Base-by-base conservation (phyloP, 2,113 vertebrate species). In the Oenanthe melanoleuca region DNA sequence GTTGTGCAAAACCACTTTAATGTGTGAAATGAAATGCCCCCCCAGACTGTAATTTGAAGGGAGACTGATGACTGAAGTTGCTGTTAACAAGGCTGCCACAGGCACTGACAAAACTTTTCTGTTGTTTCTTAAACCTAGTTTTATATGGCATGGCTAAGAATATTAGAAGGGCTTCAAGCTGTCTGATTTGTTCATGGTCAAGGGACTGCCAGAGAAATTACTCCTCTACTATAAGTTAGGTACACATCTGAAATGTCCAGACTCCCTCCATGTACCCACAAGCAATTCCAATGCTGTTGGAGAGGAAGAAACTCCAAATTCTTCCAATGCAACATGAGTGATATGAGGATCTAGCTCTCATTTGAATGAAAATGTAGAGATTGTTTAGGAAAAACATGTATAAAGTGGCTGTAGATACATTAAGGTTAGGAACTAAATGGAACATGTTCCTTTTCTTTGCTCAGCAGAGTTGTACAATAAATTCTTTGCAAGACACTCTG, bases 201-300 rank as follows among this genome's bases (percentile, higher is more conserved):
- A 86, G 34, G 25, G 45, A 55, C n/a, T 88, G 55, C 65, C 75
- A 80, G 53, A 86, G 22, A 73, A 73, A 74, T 80, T 45, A 78
- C 19, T 75, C 40, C 37, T 72, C 13, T 77, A 8, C 15, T 1
- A 1, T 60, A 57, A 77, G 37, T 40, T 45, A 42, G 0, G 0
- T 26, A 55, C 19, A n/a, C 4, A 37, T 21, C 19, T 73, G 61
- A 93, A 86, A 69, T 59, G 37, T 70, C 24, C 55, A 66, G 60
- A 34, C 33, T 59, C 37, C 21, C 34, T 61, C 40, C 9, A 4
- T 4, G 28, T 77, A 69, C 13, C 38, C 52, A 38, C 14, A 50
- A 57, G 64, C 33, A 73, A 66, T 66, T 83, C 38, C 50, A 70
- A 26, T 38, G 29, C 31, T 12, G 5, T 24, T 55, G 26, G 78